Base-by-base conservation (phyloP, 1,140 invertebrate genomes). In the Rhagoletis pomonella region DNA sequence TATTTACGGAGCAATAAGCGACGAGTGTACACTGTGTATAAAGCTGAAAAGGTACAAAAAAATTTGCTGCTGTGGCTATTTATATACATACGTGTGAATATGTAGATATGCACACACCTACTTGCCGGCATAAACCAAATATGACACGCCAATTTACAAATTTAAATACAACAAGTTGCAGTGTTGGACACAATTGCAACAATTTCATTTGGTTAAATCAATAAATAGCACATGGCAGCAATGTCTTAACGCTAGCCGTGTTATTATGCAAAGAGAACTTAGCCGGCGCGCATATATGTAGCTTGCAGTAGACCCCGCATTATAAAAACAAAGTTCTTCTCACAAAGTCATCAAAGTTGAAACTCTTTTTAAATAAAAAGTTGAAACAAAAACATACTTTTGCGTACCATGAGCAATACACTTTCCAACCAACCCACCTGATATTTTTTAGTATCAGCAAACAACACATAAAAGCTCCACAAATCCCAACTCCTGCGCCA, bases 121-220 rank as follows among this genome's bases (percentile, higher is more conserved):
- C 39, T 29, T 42, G 39, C 29, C 29, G 29, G 64, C 10, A 67
- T 39, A 39, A 6, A 1, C 19, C 6, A 65, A 65, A 4, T 42
- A 67, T 67, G 19, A 10, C 64, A 67, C 64, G 10, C 39, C 39
- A 67, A 39, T 67, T 39, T 14, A 67, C 64, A 67, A 67, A 67
- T 67, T 67, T 39, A 29, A 42, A 67, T 29, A 67, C 64, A 67
- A 67, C 12, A 42, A 67, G 29, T 67, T 67, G 7, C 39, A 42
- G 64, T 67, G 64, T 67, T 29, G 5, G 29, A 67, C 64, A 67
- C 64, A 67, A 67, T 67, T 6, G 64, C 64, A 29, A 67, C 64
- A 42, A 67, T 12, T 10, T 67, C 10, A 42, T 67, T 42, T 10
- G 29, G 64, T 67, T 42, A 67, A 67, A 67, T 29, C 0, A 29